phyloP scores from a whole-genome alignment of 2,888 invertebrate species.

The Prostheceraeus crozeri region DNA sequence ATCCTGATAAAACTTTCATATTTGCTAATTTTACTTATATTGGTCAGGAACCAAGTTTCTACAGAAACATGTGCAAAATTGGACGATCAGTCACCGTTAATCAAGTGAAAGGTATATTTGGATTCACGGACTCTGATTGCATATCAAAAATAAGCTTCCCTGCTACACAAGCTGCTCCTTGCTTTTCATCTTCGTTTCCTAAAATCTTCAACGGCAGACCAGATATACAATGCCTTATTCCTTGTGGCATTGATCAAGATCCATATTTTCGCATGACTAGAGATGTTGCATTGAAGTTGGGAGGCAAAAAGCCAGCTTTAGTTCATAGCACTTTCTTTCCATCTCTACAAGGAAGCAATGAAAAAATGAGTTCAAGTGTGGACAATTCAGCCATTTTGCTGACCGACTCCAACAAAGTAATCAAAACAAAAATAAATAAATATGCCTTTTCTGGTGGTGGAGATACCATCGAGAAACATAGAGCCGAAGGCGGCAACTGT shows the following conservation, averaged over 20 bases:
- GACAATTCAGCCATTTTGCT: conserved; percentile 83
- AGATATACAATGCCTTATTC: conserved; percentile 75
- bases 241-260: conserved; percentile 99
- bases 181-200: conserved; percentile 65
- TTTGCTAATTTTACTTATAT: conserved; percentile 89
- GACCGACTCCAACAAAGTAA: conserved; percentile 86
- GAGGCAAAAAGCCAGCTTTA: conserved; percentile 76
- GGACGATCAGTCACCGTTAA: conserved; percentile 92
- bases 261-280: conserved; percentile 98
- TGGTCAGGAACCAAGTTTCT: conserved; percentile 63
- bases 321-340: conserved; percentile 82
- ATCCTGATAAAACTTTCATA: conserved; percentile 85
- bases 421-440: conserved; percentile 78
- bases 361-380: conserved; percentile 97
- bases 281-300: conserved; percentile 87
- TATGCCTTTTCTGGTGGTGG: conserved; percentile 96
- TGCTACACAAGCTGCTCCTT: conserved; percentile 87
- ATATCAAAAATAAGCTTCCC: conserved; percentile 96
- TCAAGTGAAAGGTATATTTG: conserved; percentile 95
- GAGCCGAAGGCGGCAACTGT: conserved; percentile 78
- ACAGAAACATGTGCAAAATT: conserved; percentile 64
- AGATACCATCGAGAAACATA: conserved; percentile 83
- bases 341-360: conserved; percentile 86
- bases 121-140: conserved; percentile 86
- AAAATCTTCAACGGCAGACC: conserved; percentile 71